Evolutionary conservation across 2,797 vertebrate species (phyloP).

Genomic region (Mastacembelus armatus): DNA sequence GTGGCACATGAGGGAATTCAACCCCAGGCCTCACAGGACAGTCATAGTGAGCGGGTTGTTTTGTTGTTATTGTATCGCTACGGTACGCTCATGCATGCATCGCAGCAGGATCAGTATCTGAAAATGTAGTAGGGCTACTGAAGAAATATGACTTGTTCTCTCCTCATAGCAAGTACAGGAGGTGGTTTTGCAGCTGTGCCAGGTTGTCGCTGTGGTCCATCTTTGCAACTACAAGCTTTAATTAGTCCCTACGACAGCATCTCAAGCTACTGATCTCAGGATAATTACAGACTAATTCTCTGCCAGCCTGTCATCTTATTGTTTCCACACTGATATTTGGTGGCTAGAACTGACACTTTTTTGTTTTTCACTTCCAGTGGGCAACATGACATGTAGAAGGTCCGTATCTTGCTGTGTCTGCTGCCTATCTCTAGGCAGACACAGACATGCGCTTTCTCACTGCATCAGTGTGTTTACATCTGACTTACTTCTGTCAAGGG

Average conservation of each 20-base stretch:
- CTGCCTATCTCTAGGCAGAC: neutral
- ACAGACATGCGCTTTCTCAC: neutral
- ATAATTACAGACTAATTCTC: conserved; percentile 58
- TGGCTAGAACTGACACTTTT: conserved; percentile 9
- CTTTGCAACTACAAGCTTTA: conserved; percentile 52
- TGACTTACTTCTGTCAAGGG: neutral
- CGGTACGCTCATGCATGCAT: conserved; percentile 8
- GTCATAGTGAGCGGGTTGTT: conserved; percentile 29
- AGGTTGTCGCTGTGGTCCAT: conserved; percentile 34
- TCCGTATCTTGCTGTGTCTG: neutral
- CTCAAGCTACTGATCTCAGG: conserved; percentile 55
- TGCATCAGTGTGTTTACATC: neutral
- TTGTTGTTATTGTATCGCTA: conserved; percentile 18
- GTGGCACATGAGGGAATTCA: conserved; percentile 52
- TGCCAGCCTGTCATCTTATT: conserved; percentile 33
- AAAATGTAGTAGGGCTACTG: neutral
- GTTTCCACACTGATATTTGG: conserved; percentile 16
- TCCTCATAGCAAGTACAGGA: conserved; percentile 6
- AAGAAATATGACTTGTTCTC: conserved; percentile 26
- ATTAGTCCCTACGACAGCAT: conserved; percentile 59
- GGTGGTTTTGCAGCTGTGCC: conserved; percentile 63
- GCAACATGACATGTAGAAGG: neutral
- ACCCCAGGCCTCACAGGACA: conserved; percentile 25
- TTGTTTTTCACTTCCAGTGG: neutral
- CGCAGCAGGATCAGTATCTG: conserved; percentile 3